Conservation (phyloP, 2,113 vertebrate species). For the Tor tambroides region DNA sequence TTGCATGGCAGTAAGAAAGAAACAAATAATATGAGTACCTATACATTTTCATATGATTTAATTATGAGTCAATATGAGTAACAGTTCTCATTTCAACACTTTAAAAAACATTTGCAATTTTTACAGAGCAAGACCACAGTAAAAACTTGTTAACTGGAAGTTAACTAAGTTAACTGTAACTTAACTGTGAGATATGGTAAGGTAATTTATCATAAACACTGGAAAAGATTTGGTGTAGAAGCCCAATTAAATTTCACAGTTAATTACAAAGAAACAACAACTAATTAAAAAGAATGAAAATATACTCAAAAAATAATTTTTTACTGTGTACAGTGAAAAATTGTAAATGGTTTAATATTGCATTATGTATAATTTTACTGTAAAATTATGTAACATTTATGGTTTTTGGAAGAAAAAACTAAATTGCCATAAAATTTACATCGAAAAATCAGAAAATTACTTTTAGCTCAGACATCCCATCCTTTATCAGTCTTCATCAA, state of each 20-base stretch:
- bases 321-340: neutral
- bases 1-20: neutral
- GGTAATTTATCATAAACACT: too few relatives aligned
- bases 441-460: too few relatives aligned
- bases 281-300: too few relatives aligned
- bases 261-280: too few relatives aligned
- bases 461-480: too few relatives aligned
- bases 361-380: too few relatives aligned
- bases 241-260: too few relatives aligned
- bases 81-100: neutral
- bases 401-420: too few relatives aligned
- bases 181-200: neutral
- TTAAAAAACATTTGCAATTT: neutral
- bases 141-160: neutral
- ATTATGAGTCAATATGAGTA: neutral
- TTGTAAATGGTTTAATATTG: neutral
- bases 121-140: neutral
- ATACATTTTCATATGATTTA: neutral
- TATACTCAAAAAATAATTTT: too few relatives aligned
- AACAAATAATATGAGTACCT: neutral
- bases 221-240: too few relatives aligned
- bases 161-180: neutral
- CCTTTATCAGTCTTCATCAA: neutral
- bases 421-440: too few relatives aligned
- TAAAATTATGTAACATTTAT: too few relatives aligned